Percentiles rank a stretch among this genome's conserved stretches.
phyloP scores from a whole-genome alignment of 2,113 vertebrate species.

The Poeciliopsis occidentalis region DNA sequence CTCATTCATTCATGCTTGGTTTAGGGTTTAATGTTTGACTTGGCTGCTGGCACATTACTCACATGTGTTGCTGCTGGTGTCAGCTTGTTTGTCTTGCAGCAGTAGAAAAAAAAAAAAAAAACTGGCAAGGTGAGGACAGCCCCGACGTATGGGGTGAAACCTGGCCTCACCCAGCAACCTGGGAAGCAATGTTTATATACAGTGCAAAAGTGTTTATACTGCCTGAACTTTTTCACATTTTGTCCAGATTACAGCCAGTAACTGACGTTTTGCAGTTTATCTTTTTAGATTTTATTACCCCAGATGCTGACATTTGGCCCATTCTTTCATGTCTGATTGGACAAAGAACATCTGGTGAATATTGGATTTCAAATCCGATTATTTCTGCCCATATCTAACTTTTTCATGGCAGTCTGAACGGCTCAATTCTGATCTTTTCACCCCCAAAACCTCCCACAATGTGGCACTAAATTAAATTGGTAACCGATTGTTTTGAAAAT shows the following conservation, averaged over 20 bases:
- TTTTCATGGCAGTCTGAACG: no score
- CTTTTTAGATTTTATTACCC: no score
- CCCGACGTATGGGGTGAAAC: slow-evolving; percentile 34
- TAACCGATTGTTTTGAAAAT: no score
- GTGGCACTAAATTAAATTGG: no score
- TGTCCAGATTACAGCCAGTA: no score
- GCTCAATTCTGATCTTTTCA: no score
- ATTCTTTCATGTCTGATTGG: not conserved
- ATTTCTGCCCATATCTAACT: no score
- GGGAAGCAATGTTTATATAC: not conserved
- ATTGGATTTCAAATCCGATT: not conserved
- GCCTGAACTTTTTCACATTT: no score
- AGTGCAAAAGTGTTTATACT: no score
- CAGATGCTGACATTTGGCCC: not conserved
- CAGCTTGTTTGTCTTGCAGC: slow-evolving; percentile 63
- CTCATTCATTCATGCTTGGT: slow-evolving; percentile 64
- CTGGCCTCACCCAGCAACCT: slow-evolving; percentile 36
- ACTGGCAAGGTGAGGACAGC: slow-evolving; percentile 12
- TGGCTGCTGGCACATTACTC: slow-evolving; percentile 66
- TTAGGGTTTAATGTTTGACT: slow-evolving; percentile 76
- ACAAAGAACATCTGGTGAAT: not conserved
- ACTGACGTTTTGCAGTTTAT: no score
- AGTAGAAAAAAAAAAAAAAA: slow-evolving; percentile 19
- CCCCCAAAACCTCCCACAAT: no score
- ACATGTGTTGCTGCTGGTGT: slow-evolving; percentile 49